Conservation (phyloP, 2,888 invertebrate genomes). For the Phymatocera aterrima region DNA sequence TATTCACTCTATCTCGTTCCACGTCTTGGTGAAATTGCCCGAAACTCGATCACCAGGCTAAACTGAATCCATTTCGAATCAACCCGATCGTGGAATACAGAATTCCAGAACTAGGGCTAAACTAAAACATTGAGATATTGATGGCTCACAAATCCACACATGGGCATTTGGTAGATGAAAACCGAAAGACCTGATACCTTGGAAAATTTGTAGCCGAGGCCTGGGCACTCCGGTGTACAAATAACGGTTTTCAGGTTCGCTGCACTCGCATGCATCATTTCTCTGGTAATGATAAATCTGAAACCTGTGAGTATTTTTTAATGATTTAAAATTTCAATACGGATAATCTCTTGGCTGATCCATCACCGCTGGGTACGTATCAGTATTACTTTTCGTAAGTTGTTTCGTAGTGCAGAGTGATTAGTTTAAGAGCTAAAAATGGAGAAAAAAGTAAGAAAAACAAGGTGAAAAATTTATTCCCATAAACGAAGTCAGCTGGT, state of each 20-base stretch:
- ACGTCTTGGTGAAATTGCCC: conserved; percentile 4
- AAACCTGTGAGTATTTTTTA: neutral
- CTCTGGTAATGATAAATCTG: neutral
- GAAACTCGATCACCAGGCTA: neutral
- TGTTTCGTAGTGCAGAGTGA: neutral
- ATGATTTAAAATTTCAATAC: neutral
- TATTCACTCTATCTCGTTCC: conserved; percentile 20
- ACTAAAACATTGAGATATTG: neutral
- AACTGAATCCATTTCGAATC: conserved; percentile 10
- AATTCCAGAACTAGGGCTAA: conserved; percentile 4
- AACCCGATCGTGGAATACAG: neutral
- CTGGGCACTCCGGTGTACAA: neutral
- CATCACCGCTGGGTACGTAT: neutral
- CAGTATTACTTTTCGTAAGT: neutral
- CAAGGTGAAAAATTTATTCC: neutral
- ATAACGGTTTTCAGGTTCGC: neutral
- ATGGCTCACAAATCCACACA: conserved; percentile 2
- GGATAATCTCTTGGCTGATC: neutral
- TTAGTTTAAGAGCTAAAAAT: neutral
- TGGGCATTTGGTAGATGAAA: conserved; percentile 22
- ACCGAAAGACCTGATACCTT: neutral
- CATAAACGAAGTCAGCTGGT: neutral
- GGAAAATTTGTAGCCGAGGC: neutral
- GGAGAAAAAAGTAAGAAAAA: neutral
- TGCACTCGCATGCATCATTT: neutral